Evolutionary conservation across 2,113 vertebrate genomes (phyloP).

Genomic region (Ginglymostoma cirratum): DNA sequence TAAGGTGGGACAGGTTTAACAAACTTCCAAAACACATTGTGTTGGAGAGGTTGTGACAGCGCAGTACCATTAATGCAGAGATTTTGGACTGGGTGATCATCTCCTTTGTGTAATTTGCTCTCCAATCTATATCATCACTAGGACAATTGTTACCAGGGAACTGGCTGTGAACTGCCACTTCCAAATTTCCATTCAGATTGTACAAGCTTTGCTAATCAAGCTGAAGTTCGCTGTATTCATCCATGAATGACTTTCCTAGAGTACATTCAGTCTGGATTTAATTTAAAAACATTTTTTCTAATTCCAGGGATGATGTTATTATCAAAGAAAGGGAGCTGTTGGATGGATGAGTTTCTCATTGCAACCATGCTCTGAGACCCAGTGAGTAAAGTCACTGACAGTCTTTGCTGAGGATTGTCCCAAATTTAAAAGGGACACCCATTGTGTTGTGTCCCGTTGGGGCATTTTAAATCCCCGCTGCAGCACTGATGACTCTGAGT

Average conservation of each 20-base stretch:
- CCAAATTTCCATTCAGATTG: background rate
- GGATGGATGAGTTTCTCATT: background rate
- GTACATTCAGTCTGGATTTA: background rate
- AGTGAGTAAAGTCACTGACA: background rate
- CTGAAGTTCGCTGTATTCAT: background rate
- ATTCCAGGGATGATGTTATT: background rate
- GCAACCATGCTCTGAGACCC: background rate
- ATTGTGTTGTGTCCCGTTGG: background rate
- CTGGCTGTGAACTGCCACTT: background rate
- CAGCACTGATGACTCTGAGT: background rate
- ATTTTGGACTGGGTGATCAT: background rate
- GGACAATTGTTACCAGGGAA: conserved; percentile 12
- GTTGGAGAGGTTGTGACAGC: background rate
- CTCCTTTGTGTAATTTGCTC: background rate
- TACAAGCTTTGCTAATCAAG: background rate
- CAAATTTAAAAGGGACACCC: background rate
- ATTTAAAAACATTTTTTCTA: background rate
- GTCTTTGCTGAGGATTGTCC: background rate
- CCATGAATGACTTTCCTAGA: background rate
- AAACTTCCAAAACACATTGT: background rate
- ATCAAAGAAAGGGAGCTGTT: background rate
- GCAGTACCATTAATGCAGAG: background rate
- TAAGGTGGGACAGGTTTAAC: conserved; percentile 1
- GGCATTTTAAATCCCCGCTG: background rate
- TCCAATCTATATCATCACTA: background rate